A percentile compares a stretch with the other conserved stretches of the same genome.
Evolutionary conservation across 1,140 invertebrate species (phyloP).

Genomic region (Pseudomyrmex concolor): DNA sequence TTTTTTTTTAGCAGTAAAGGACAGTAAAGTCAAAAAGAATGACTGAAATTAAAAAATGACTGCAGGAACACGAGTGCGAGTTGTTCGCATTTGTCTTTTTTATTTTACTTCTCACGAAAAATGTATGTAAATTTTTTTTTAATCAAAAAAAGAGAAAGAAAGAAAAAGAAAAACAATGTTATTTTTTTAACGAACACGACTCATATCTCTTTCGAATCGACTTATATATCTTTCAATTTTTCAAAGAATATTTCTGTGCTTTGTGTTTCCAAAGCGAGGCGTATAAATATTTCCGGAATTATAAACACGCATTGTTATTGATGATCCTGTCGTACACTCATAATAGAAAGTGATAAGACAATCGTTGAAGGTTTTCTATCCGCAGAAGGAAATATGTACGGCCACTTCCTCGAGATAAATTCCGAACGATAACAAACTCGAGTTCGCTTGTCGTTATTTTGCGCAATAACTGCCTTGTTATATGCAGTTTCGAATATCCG

Average conservation of each 20-base stretch:
- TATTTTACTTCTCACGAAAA: background rate
- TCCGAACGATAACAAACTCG: background rate
- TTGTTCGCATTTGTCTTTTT: background rate
- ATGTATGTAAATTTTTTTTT: too few species aligned
- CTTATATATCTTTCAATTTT: background rate
- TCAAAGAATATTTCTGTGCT: background rate
- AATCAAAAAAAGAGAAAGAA: too few species aligned
- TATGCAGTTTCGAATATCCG: too few species aligned
- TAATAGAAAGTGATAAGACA: slow-evolving; percentile 20
- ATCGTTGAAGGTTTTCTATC: slow-evolving; percentile 29
- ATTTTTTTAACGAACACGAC: background rate
- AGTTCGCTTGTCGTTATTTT: slow-evolving; percentile 14
- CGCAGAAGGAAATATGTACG: slow-evolving; percentile 63
- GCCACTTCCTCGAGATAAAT: slow-evolving; percentile 76
- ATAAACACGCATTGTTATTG: background rate
- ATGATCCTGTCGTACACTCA: background rate
- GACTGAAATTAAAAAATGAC: too few species aligned
- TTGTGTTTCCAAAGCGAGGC: background rate
- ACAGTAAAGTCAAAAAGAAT: background rate
- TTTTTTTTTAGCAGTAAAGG: background rate
- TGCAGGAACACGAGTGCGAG: too few species aligned
- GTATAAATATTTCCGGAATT: background rate
- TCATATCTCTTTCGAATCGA: background rate
- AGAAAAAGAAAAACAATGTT: background rate
- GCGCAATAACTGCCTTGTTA: slow-evolving; percentile 11